Evolutionary conservation across 2,113 vertebrate species (phyloP), one percentile per base, ranked within the genome.

Genomic region (Sphyrna mokarran): DNA sequence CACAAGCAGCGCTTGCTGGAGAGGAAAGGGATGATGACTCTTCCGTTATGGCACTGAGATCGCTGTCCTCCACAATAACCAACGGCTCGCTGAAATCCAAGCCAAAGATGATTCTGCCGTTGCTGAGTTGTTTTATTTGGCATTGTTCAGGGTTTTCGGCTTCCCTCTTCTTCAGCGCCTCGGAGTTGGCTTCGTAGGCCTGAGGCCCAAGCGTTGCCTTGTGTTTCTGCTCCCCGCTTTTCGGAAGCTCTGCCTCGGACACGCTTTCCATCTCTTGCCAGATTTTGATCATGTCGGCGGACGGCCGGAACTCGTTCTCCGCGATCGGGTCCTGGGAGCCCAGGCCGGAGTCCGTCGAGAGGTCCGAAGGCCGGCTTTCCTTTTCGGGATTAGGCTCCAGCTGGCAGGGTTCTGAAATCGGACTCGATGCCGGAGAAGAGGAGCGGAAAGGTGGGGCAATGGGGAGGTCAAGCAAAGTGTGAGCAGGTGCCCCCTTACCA

Each of bases 221-320:
- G 2, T 68, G 0, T 69, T 11, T 7, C 61, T 58, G 95, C 76
- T 72, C 33, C 0, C 7, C n/a, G 18, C 80, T 96, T 70, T 96
- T 96, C 95, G 29, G 95, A 93, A 0, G 87, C 61, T 96, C 96
- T 22, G 96, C 96, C 26, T 89, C 96, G 10, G 2, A 68, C 85
- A 97, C 96, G 26, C 96, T 96, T 85, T 98, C 98, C 97, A 98
- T 98, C 11, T 97, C 97, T 95, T 98, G 96, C 98, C 98, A 98
- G 76, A 98, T 96, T 95, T 97, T 97, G 58, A 98, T 96, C 96
- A 98, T 97, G 40, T 98, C 98, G 0, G 97, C 97, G 16, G 98
- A 97, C 0, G 97, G 96, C 26, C 96, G 97, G 96, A 98, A 98
- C 96, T 98, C 98, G 16, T 98, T 97, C 22, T 98, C 97, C 8